phyloP scores from a whole-genome alignment of 2,888 invertebrate species.

The Acrocyrtus sp. region DNA sequence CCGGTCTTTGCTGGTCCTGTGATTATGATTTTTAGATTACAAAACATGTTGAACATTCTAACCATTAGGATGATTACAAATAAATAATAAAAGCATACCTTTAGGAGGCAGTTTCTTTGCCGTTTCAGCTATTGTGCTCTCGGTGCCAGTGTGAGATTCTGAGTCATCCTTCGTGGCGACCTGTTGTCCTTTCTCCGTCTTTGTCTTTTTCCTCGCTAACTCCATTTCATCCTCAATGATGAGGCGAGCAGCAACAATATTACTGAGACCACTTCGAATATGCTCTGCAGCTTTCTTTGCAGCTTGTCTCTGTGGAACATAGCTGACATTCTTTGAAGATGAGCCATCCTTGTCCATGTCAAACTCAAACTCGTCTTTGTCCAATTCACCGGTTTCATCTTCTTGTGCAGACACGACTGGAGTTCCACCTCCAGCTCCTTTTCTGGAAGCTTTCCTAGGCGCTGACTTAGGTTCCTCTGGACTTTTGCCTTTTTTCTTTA shows the following conservation, averaged over 20 bases:
- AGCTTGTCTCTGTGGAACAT: constrained; percentile 90
- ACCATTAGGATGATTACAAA: too few relatives aligned
- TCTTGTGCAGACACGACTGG: constrained; percentile 43
- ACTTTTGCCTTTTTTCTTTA: constrained; percentile 68
- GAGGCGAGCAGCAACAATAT: constrained; percentile 61
- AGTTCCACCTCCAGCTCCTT: constrained; percentile 25
- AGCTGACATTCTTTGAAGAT: constrained; percentile 74
- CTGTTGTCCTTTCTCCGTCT: constrained; percentile 4
- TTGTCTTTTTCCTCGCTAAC: constrained; percentile 58
- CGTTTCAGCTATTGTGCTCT: constrained; percentile 18
- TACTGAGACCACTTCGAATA: constrained; percentile 74
- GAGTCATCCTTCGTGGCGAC: constrained; percentile 18
- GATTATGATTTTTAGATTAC: too few relatives aligned
- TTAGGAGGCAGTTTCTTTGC: constrained; percentile 35
- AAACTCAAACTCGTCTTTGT: constrained; percentile 70
- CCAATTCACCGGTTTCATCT: constrained; percentile 41
- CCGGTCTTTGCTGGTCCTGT: background rate
- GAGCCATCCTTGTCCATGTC: constrained; percentile 70
- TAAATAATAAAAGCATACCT: too few relatives aligned
- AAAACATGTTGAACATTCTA: too few relatives aligned
- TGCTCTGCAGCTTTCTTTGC: constrained; percentile 93
- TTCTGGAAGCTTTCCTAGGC: constrained; percentile 65
- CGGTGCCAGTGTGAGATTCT: constrained; percentile 12
- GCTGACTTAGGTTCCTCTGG: constrained; percentile 64
- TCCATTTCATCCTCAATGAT: constrained; percentile 64